Evolutionary conservation across 2,888 invertebrate species (phyloP).

Genomic region (Phengaris alcon): DNA sequence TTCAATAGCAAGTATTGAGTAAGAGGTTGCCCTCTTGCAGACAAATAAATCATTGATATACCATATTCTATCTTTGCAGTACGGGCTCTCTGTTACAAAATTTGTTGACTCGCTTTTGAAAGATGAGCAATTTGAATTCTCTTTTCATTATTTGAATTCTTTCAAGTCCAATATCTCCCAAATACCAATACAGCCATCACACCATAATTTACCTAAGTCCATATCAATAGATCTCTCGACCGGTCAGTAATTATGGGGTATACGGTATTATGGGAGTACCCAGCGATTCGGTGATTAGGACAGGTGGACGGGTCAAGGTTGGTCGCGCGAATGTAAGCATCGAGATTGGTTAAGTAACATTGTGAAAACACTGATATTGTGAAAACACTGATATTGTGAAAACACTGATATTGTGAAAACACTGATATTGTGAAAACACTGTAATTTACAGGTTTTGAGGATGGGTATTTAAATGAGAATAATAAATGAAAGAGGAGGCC

Average conservation of each 20-base stretch:
- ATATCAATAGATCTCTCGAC: neutral
- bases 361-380: neutral
- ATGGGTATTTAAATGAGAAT: neutral
- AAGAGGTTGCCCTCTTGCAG: no score
- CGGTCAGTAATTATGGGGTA: slow-evolving; percentile 16
- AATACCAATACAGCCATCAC: neutral
- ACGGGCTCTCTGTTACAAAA: no score
- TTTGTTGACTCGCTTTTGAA: no score
- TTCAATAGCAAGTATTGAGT: no score
- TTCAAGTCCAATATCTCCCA: neutral
- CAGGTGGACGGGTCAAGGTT: slow-evolving; percentile 58
- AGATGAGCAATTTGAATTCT: neutral
- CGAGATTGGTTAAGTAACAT: neutral
- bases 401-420: neutral
- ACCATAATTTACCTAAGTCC: slow-evolving; percentile 4
- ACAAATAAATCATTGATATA: no score
- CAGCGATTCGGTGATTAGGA: slow-evolving; percentile 51
- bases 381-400: neutral
- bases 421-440: neutral
- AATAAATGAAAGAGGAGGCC: no score
- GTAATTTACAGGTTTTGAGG: neutral
- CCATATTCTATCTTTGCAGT: no score
- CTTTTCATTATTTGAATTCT: neutral
- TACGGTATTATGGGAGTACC: neutral
- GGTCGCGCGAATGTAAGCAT: slow-evolving; percentile 29